Percentiles rank a stretch among this genome's conserved stretches.
Evolutionary conservation across 2,888 invertebrate genomes (phyloP).

Genomic region (Phasia obesa): DNA sequence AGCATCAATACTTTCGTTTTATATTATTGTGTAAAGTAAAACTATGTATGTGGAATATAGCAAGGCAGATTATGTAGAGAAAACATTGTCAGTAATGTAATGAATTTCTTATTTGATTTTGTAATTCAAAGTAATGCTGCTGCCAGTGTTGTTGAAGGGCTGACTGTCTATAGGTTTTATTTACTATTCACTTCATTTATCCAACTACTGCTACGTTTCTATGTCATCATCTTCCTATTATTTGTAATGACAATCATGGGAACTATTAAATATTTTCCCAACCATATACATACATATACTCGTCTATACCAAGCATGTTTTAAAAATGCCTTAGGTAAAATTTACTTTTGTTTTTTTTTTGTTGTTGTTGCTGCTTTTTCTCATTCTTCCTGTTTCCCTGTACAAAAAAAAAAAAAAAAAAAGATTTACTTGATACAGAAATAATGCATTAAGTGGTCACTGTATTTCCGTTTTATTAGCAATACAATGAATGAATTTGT

Average conservation of each 20-base stretch:
- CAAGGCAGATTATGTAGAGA: too few species aligned
- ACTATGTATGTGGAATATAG: slow-evolving; percentile 7
- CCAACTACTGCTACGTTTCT: slow-evolving; percentile 13
- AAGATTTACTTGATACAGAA: slow-evolving; percentile 4
- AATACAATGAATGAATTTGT: slow-evolving; percentile 12
- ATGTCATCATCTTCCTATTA: slow-evolving; percentile 57
- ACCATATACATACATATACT: too few species aligned
- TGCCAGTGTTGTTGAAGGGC: not conserved
- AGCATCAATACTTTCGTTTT: too few species aligned
- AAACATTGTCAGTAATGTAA: slow-evolving; percentile 29
- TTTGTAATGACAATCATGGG: slow-evolving; percentile 62
- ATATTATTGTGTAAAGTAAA: not conserved
- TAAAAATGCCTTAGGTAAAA: slow-evolving; percentile 27
- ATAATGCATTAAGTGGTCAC: slow-evolving; percentile 22
- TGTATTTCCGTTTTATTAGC: slow-evolving; percentile 44
- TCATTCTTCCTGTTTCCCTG: slow-evolving; percentile 36
- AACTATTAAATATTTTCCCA: slow-evolving; percentile 48
- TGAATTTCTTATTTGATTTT: slow-evolving; percentile 59
- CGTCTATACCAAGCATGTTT: slow-evolving; percentile 4
- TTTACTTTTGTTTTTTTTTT: not conserved
- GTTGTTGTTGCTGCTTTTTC: not conserved
- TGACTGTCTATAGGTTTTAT: slow-evolving; percentile 13
- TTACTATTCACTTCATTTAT: slow-evolving; percentile 24
- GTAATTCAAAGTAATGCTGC: slow-evolving; percentile 59
- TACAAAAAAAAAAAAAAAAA: not conserved